Conservation (phyloP, 2,113 vertebrate genomes). For the Phaetusa simplex region DNA sequence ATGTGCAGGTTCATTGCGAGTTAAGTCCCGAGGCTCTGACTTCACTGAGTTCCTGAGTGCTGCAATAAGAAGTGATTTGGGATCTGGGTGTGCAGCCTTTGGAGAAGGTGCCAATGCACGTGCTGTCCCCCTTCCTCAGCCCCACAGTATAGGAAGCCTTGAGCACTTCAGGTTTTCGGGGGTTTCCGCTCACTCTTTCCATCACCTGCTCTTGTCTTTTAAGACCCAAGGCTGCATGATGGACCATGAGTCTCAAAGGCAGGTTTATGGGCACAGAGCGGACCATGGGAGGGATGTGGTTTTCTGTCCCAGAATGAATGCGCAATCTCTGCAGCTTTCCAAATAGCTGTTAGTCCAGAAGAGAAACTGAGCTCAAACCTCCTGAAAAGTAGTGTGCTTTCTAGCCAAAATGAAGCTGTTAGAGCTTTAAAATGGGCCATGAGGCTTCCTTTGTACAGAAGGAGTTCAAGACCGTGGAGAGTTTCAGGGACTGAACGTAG, state of each 20-base stretch:
- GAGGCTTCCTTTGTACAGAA: not conserved
- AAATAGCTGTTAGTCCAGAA: not conserved
- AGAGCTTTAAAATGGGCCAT: not conserved
- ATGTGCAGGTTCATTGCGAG: not conserved
- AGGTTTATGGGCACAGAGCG: not conserved
- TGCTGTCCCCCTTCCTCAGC: not conserved
- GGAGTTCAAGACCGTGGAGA: not conserved
- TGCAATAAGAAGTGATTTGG: not conserved
- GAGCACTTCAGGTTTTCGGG: not conserved
- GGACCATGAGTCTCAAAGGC: not conserved
- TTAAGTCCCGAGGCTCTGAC: not conserved
- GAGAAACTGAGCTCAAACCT: not conserved
- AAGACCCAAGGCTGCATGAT: not conserved
- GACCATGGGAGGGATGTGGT: rapidly evolving
- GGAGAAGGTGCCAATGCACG: rapidly evolving
- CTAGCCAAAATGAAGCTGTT: not conserved
- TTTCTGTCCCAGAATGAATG: not conserved
- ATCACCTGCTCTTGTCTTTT: not conserved
- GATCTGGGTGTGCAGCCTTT: not conserved
- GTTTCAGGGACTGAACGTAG: not conserved
- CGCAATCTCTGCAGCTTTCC: not conserved
- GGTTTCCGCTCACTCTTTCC: not conserved
- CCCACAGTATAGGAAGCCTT: not conserved
- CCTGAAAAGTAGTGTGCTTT: not conserved
- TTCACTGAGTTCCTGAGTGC: not conserved